A percentile compares a stretch with the other conserved stretches of the same genome.
These are phyloP conservation scores for Stenichneumon culpator DNA, from an alignment of 2,888 invertebrate species.

Conservation along the genomic window DNA sequence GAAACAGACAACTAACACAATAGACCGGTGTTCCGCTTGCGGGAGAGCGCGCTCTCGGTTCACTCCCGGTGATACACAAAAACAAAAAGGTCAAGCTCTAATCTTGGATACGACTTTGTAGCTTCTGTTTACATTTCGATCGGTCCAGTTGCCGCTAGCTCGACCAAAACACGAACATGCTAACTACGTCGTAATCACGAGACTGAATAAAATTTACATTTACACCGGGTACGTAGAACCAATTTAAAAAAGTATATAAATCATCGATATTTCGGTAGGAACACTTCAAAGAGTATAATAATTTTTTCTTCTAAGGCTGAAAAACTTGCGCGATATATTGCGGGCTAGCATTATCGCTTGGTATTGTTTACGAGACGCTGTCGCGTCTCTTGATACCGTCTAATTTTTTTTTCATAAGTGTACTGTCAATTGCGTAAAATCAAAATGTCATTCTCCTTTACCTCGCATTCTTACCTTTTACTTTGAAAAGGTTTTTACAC, in stretches of 20 bases:
- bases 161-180: not conserved
- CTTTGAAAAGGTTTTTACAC: no score
- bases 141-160: not conserved
- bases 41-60: not conserved
- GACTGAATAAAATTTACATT: not conserved
- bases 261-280: not conserved
- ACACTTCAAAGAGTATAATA: not conserved
- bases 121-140: not conserved
- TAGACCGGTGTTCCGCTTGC: not conserved
- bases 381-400: no score
- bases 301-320: not conserved
- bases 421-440: no score
- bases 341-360: not conserved
- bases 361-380: not conserved
- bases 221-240: not conserved
- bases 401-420: no score
- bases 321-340: not conserved
- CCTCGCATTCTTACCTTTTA: no score
- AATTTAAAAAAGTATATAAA: not conserved
- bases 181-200: not conserved
- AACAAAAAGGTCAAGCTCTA: slow-evolving; percentile 4
- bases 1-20: not conserved
- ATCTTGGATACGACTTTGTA: not conserved
- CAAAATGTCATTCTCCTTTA: no score
- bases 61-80: not conserved